Evolutionary conservation across 2,113 vertebrate genomes (phyloP).

Genomic region (Dipodomys merriami): DNA sequence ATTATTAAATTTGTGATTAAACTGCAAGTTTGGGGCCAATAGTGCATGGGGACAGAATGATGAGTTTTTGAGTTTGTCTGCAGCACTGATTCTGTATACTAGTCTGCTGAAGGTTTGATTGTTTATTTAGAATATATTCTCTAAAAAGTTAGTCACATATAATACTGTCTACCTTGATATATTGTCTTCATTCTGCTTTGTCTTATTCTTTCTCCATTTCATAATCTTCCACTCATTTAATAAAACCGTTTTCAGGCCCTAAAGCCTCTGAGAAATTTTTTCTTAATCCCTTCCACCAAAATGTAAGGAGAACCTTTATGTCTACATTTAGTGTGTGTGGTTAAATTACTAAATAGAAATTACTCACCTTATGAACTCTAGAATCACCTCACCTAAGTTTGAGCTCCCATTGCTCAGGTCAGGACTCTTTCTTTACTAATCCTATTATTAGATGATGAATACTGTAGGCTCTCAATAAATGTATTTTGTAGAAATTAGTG

Average conservation of each 20-base stretch:
- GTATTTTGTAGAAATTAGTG: not conserved
- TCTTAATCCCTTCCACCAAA: not conserved
- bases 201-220: not conserved
- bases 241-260: not conserved
- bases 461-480: not conserved
- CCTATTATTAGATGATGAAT: not conserved
- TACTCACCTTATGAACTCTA: not conserved
- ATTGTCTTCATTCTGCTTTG: not conserved
- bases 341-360: not conserved
- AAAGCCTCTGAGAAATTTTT: not conserved
- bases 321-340: not conserved
- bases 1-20: not conserved
- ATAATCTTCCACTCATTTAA: not conserved
- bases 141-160: not conserved
- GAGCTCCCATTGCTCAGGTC: not conserved
- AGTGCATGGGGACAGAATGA: not conserved
- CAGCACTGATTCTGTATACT: not conserved
- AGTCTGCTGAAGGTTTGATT: not conserved
- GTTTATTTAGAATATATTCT: not conserved
- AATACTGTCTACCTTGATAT: not conserved
- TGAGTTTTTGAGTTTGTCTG: not conserved
- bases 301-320: not conserved
- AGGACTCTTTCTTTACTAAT: slow-evolving; percentile 1
- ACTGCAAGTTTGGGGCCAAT: not conserved
- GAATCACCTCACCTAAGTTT: not conserved